Evolutionary conservation across 2,113 vertebrate species (phyloP).

Genomic region (Urocitellus parryii): DNA sequence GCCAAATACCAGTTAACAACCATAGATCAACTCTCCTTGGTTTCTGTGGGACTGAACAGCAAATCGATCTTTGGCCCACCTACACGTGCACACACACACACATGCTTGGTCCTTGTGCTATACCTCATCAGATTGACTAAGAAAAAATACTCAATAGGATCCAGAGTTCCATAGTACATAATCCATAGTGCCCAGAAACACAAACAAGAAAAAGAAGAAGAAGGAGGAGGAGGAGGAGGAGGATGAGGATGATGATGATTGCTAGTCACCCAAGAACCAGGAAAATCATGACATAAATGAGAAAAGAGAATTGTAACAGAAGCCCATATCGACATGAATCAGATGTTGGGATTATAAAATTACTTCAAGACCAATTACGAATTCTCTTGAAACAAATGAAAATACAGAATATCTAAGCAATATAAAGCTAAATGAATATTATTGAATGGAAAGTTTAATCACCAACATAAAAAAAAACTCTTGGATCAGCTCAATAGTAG

Average conservation of each 20-base stretch:
- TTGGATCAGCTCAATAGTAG: neutral
- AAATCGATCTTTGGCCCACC: neutral
- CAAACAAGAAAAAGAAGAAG: neutral
- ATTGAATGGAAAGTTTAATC: neutral
- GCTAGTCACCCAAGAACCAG: neutral
- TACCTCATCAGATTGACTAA: neutral
- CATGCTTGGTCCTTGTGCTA: neutral
- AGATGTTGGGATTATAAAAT: neutral
- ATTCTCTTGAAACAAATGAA: constrained; percentile 29
- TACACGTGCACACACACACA: neutral
- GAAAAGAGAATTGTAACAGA: neutral
- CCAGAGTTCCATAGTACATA: neutral
- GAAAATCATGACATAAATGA: neutral
- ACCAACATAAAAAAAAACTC: constrained; percentile 34
- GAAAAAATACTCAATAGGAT: neutral
- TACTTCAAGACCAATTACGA: constrained; percentile 22
- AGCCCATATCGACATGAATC: constrained; percentile 24
- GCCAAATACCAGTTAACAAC: neutral
- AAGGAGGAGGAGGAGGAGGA: neutral
- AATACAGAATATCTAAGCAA: constrained; percentile 8
- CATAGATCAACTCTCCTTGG: neutral
- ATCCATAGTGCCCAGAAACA: neutral
- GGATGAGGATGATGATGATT: neutral
- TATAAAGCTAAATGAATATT: constrained; percentile 19
- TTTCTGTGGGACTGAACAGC: neutral